phyloP scores from a whole-genome alignment of 2,888 invertebrate genomes.

The Dorcus parallelipipedus region DNA sequence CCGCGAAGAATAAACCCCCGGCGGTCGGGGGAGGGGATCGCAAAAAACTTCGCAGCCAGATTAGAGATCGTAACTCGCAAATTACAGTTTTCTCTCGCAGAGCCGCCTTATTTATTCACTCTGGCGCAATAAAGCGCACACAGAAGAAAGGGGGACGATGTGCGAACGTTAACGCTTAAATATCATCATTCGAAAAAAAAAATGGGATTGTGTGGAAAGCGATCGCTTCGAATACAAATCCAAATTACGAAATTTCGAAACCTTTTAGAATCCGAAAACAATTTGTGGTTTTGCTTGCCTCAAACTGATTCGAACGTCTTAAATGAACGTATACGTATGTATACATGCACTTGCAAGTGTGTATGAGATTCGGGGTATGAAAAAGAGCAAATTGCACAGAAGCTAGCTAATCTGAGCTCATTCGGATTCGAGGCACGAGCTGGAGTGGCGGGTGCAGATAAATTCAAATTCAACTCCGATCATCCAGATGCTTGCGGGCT shows the following conservation, averaged over 20 bases:
- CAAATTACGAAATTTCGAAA: too few relatives aligned
- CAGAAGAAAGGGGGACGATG: neutral
- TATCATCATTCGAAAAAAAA: too few relatives aligned
- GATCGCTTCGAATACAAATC: too few relatives aligned
- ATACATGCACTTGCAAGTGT: too few relatives aligned
- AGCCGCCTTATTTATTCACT: neutral
- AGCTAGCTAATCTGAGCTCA: slow-evolving; percentile 9
- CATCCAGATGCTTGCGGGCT: slow-evolving; percentile 12
- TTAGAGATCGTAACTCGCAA: slow-evolving; percentile 2
- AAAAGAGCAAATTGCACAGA: slow-evolving; percentile 7
- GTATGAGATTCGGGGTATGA: too few relatives aligned
- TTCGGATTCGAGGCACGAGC: slow-evolving; percentile 12
- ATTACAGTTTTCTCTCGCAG: slow-evolving; percentile 5
- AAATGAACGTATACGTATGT: too few relatives aligned
- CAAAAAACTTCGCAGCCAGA: slow-evolving; percentile 11
- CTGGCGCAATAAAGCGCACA: neutral
- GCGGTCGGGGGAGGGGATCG: too few relatives aligned
- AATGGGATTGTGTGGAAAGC: too few relatives aligned
- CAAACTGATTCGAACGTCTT: too few relatives aligned
- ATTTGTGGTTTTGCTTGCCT: too few relatives aligned
- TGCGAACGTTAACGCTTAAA: too few relatives aligned
- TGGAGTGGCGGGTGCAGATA: slow-evolving; percentile 12
- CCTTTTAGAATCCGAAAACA: too few relatives aligned
- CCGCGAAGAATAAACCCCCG: slow-evolving; percentile 24
- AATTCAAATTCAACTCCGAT: slow-evolving; percentile 9